Conservation (phyloP, 2,113 vertebrate genomes). For the Rhipidura dahli region DNA sequence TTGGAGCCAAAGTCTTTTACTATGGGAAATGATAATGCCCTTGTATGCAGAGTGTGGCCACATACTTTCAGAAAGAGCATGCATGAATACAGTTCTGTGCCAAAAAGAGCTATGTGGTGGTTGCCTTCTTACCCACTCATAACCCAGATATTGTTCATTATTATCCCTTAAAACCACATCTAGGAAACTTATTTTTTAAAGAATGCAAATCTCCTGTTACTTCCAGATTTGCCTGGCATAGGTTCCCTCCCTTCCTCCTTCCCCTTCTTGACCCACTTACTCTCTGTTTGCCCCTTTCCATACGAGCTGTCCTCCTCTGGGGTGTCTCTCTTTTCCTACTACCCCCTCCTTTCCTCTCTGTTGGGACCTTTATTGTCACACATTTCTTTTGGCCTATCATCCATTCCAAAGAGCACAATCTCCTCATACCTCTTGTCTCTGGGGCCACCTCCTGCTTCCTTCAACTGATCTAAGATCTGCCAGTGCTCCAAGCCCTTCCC, state of each 20-base stretch:
- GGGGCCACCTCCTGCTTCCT: not conserved
- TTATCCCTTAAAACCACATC: not conserved
- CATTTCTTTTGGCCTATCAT: not conserved
- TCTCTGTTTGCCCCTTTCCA: not conserved
- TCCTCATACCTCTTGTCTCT: not conserved
- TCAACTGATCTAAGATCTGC: not conserved
- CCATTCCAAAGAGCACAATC: fast-evolving
- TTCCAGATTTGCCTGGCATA: not conserved
- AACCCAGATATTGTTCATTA: not conserved
- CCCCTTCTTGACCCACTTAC: not conserved
- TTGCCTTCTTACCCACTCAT: not conserved
- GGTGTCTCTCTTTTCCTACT: not conserved
- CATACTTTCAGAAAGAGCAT: not conserved
- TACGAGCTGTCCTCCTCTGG: not conserved
- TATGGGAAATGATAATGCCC: not conserved
- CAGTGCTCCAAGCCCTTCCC: not conserved
- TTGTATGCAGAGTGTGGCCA: not conserved
- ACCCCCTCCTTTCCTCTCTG: not conserved
- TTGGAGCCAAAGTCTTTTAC: not conserved
- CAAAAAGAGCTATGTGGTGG: not conserved
- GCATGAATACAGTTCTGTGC: not conserved
- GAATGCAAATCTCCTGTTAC: not conserved
- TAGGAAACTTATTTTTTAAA: not conserved
- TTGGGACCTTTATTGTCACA: not conserved
- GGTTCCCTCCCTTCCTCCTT: not conserved